Evolutionary conservation across 2,888 invertebrate species (phyloP), one percentile per base, ranked within the genome.

Genomic region (Galerucella pusilla): DNA sequence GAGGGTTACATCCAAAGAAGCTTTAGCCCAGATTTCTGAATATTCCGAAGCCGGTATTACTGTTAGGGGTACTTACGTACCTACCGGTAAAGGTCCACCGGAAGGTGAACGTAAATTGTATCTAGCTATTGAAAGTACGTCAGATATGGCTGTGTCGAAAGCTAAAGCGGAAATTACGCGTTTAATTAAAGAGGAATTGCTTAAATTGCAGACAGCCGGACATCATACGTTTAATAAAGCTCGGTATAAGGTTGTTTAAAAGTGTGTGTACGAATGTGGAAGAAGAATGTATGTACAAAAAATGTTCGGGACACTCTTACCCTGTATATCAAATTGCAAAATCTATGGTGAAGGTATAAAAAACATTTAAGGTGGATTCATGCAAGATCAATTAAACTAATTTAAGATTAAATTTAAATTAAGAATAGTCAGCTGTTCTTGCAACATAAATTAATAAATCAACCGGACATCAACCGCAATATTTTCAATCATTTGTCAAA

Each of bases 41-140:
- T 99, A 98, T 88, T 98, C 98, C 0, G 99, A 99, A 87, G 99
- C 99, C 0, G 99, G 99, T 54, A 95, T 99, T 78, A 98, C 99
- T 0, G 99, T 99, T 0, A 92, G 99, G 61, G 99, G 99, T n/a
- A 98, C 98, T 0, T 97, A 96, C 85, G 97, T 97, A 11, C 94
- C 94, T 0, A 92, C 95, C 1, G 97, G 97, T 75, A 97, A 97
- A 87, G 90, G 91, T 14, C 94, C 96, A 0, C 96, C 97, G 0
- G 97, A 97, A 80, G 97, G 97, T 42, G 99, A 99, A 84, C 90
- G 98, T 25, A 99, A 98, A 86, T 90, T 99, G 0, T 99, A 98
- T 88, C 90, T 99, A 80, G 98, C 98, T n/a, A 98, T 99, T 82
- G 99, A 99, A 87, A 98, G 98, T 83, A 97, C 98, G 2, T 97